Percentiles rank a stretch among this genome's conserved stretches.
phyloP scores from a whole-genome alignment of 1,140 invertebrate species.

The Metopolophium dirhodum region DNA sequence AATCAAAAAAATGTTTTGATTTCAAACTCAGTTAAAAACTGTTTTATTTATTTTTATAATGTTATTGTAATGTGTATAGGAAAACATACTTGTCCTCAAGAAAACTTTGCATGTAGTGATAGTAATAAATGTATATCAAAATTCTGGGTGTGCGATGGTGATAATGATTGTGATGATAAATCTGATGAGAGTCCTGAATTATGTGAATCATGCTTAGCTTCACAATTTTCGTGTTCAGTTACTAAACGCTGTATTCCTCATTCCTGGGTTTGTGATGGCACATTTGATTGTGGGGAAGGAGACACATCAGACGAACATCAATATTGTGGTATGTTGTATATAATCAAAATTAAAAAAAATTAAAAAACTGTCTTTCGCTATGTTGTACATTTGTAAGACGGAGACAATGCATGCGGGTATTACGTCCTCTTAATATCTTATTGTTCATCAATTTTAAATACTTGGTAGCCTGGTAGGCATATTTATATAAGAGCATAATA shows the following conservation, averaged over 20 bases:
- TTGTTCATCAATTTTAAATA: background rate
- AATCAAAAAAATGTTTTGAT: background rate
- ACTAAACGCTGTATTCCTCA: slow-evolving; percentile 76
- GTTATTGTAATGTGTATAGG: slow-evolving; percentile 33
- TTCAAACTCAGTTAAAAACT: background rate
- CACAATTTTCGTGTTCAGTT: slow-evolving; percentile 62
- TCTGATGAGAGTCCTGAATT: slow-evolving; percentile 62
- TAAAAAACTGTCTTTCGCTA: background rate
- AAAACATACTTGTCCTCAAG: slow-evolving; percentile 64
- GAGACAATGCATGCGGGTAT: too few species aligned
- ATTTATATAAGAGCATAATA: background rate
- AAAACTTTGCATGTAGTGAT: slow-evolving; percentile 66
- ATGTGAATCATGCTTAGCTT: slow-evolving; percentile 61
- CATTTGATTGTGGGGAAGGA: slow-evolving; percentile 73
- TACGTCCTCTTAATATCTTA: background rate
- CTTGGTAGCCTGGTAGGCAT: background rate
- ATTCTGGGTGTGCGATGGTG: slow-evolving; percentile 65
- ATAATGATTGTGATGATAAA: slow-evolving; percentile 64
- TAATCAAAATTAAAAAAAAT: background rate
- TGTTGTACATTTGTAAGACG: too few species aligned
- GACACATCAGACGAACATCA: slow-evolving; percentile 80
- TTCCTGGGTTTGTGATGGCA: slow-evolving; percentile 79
- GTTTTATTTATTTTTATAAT: background rate
- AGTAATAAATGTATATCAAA: slow-evolving; percentile 65
- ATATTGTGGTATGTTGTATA: slow-evolving; percentile 63